Base-by-base conservation (phyloP, 1,140 invertebrate species). In the Glossosoma conforme region DNA sequence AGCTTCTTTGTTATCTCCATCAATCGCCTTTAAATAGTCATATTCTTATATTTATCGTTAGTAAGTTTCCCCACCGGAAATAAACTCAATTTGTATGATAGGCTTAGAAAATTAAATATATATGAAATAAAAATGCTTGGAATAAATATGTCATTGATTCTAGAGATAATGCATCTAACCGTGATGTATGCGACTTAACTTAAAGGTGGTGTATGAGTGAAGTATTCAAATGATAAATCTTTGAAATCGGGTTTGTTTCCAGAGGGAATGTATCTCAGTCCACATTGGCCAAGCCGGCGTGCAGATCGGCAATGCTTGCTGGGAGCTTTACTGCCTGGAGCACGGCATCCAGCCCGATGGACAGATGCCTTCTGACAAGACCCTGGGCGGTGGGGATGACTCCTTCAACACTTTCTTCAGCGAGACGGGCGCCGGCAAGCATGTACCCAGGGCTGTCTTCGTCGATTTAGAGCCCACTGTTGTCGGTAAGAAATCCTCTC, bases 341-440 rank as follows among this genome's bases (percentile, higher is more conserved):
- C 90, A 92, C 73, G 88, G 89, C 19, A 93, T 93, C 65, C 87
- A 92, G 67, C 89, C 89, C 36, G 88, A 93, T 73, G 90, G 90
- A 2, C 79, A 83, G 64, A 87, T 87, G 84, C 83, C 84, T n/a
- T 91, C 80, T 6, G 83, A 84, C 68, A 84, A 83, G 66, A 81
- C 77, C 44, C 68, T 82, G 54, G 78, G 78, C 2, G 79, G 79
- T n/a, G 78, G 78, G 41, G 80, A 88, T 62, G 85, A 89, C 65
- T 84, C 81, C 21, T 89, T 88, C 71, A 87, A 87, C 67, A 90
- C 87, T 1, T 89, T 90, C 75, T 90, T 90, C 76, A 84, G 82
- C 61, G 86, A 89, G 68, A 88, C 86, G 30, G 84, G 84, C 15
- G 77, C 82, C 21, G 84, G 84, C 38, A 86, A 84, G 61, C 81